phyloP scores from a whole-genome alignment of 2,797 vertebrate species.

The Micrastur ruficollis region DNA sequence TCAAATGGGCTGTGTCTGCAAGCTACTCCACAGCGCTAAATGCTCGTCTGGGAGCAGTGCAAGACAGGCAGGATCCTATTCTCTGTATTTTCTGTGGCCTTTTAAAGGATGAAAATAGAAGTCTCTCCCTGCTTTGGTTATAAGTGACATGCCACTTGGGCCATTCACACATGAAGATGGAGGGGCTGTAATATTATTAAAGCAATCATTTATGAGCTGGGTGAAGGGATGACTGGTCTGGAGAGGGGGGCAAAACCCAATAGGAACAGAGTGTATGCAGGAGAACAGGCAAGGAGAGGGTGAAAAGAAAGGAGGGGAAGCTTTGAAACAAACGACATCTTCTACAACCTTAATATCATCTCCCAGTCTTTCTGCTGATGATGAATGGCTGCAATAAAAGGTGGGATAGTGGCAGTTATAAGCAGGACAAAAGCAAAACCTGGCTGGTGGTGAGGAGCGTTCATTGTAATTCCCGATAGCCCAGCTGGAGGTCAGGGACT shows the following conservation, averaged over 20 bases:
- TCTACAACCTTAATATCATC: conserved; percentile 59
- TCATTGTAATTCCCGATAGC: neutral
- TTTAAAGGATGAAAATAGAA: conserved; percentile 28
- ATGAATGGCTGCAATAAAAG: conserved; percentile 62
- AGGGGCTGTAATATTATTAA: conserved; percentile 1
- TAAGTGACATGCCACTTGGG: neutral
- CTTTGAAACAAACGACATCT: conserved; percentile 30
- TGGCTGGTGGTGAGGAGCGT: neutral
- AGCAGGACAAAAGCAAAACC: conserved; percentile 38
- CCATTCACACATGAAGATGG: conserved; percentile 19
- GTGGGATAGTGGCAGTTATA: neutral
- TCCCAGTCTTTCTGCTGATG: conserved; percentile 30
- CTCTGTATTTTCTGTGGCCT: neutral
- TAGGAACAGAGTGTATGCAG: neutral
- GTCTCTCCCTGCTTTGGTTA: conserved; percentile 6
- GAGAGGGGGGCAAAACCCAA: neutral
- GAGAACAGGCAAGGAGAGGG: neutral
- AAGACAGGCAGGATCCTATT: neutral
- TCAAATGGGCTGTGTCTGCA: neutral
- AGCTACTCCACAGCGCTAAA: neutral
- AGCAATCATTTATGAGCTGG: neutral
- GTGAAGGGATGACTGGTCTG: neutral
- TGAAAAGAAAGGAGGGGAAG: neutral
- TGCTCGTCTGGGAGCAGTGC: neutral
- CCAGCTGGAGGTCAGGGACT: neutral